Evolutionary conservation across 2,113 vertebrate species (phyloP).

Genomic region (Daubentonia madagascariensis): DNA sequence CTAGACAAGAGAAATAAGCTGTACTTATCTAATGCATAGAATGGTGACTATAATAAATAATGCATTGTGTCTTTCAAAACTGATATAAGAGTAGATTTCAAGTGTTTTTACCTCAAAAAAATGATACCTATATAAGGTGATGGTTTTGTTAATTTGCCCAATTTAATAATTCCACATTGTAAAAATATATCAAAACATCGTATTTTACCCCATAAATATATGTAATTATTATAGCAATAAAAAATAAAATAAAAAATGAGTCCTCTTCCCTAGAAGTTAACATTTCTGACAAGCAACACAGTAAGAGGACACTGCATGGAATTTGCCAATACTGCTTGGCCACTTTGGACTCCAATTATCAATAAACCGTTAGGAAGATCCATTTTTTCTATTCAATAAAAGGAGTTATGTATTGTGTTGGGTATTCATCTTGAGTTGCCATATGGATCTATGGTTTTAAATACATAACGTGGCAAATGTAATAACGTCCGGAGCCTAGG

Average conservation of each 20-base stretch:
- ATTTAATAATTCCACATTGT: neutral
- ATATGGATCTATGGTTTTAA: neutral
- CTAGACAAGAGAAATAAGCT: too few species aligned
- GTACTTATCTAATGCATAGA: too few species aligned
- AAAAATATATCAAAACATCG: neutral
- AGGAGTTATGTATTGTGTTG: rapidly evolving
- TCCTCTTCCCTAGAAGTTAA: neutral
- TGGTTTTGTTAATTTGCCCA: too few species aligned
- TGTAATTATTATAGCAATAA: neutral
- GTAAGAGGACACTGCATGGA: rapidly evolving
- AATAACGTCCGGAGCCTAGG: rapidly evolving
- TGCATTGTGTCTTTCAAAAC: too few species aligned
- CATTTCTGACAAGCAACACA: neutral
- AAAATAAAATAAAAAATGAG: too few species aligned
- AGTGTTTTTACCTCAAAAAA: too few species aligned
- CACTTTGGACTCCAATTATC: neutral
- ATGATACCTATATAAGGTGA: too few species aligned
- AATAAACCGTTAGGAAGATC: neutral
- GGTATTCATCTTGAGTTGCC: neutral
- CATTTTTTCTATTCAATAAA: neutral
- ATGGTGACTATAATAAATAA: too few species aligned
- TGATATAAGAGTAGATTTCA: too few species aligned
- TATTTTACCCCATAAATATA: neutral
- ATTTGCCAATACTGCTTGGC: rapidly evolving
- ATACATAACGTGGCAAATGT: neutral